Conservation (phyloP, 2,888 invertebrate species). For the Drosophila paramelanica region DNA sequence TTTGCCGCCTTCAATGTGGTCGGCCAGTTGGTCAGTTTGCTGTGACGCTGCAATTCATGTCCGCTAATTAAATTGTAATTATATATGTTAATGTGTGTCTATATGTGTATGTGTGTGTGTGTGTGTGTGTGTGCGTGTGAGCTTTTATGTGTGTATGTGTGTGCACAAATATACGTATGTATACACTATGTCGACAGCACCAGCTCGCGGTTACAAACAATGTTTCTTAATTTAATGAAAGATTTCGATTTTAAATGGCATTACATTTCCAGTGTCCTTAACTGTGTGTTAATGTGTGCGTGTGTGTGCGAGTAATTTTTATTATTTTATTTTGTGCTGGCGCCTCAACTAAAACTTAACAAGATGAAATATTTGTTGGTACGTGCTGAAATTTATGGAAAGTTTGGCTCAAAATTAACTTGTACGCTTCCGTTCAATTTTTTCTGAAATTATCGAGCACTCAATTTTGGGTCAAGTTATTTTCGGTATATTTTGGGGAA, state of each 20-base stretch:
- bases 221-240: slow-evolving; percentile 78
- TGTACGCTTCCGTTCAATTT: slow-evolving; percentile 33
- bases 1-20: slow-evolving; percentile 33
- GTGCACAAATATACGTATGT: slow-evolving; percentile 8
- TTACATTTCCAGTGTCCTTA: slow-evolving; percentile 60
- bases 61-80: slow-evolving; percentile 78
- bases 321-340: slow-evolving; percentile 19
- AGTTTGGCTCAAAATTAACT: slow-evolving; percentile 23
- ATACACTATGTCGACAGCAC: slow-evolving; percentile 28
- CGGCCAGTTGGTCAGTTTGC: slow-evolving; percentile 48
- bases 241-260: slow-evolving; percentile 76
- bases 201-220: slow-evolving; percentile 58
- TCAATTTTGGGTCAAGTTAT: slow-evolving; percentile 10
- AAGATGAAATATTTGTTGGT: slow-evolving; percentile 39
- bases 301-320: slow-evolving; percentile 19
- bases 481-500: not conserved
- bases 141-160: slow-evolving; percentile 2
- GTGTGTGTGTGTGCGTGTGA: slow-evolving; percentile 23
- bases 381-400: slow-evolving; percentile 55
- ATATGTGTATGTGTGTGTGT: slow-evolving; percentile 34
- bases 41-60: slow-evolving; percentile 73
- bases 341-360: slow-evolving; percentile 37
- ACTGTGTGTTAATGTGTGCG: slow-evolving; percentile 10
- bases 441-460: slow-evolving; percentile 25
- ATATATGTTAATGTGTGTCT: slow-evolving; percentile 71